Conservation (phyloP, 2,797 vertebrate species). For the Gymnoscopelus braueri region DNA sequence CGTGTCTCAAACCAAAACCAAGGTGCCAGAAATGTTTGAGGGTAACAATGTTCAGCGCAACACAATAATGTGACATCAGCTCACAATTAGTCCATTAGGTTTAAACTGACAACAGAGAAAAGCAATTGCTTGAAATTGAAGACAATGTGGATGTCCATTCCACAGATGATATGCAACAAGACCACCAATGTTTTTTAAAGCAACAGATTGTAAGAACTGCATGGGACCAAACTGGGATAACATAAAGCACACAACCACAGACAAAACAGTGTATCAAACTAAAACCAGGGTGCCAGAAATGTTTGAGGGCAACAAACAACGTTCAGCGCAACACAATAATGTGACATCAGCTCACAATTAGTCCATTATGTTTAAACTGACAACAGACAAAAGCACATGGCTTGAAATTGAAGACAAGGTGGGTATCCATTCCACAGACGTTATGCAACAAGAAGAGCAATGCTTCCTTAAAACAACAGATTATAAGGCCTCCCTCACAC, state of each 20-base stretch:
- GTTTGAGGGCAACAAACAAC: conserved; percentile 6
- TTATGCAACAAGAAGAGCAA: background rate
- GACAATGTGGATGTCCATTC: background rate
- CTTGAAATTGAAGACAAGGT: background rate
- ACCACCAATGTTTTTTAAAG: too few species aligned
- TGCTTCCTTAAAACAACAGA: background rate
- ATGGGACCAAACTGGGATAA: too few species aligned
- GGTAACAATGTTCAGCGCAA: too few species aligned
- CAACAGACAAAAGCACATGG: background rate
- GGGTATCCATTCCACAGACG: conserved; percentile 7
- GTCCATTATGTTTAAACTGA: background rate
- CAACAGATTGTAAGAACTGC: too few species aligned
- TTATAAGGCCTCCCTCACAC: too few species aligned
- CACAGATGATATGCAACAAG: too few species aligned
- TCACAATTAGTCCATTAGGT: too few species aligned
- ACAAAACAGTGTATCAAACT: conserved; percentile 9
- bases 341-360: background rate
- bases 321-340: background rate
- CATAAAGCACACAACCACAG: background rate
- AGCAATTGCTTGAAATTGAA: background rate
- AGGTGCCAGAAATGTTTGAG: background rate
- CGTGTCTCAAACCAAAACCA: background rate
- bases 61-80: too few species aligned
- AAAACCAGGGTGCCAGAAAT: background rate
- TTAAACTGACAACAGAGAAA: background rate